Base-by-base conservation (phyloP, 2,113 vertebrate genomes). In the Oncorhynchus mykiss region DNA sequence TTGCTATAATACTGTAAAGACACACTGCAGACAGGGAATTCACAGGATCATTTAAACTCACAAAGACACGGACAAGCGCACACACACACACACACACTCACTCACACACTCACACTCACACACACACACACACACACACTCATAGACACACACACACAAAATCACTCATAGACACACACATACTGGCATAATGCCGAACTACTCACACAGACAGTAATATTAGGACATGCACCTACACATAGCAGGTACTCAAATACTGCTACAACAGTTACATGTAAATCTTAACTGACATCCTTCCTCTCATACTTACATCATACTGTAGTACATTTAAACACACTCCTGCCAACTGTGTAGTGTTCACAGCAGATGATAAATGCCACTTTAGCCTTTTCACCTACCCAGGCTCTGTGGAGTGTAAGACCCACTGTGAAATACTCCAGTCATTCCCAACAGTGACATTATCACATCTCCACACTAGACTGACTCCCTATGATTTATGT, bases 401-500 rank as follows among this genome's bases (percentile, higher is more conserved):
- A 62, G 13, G 27, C 27, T 34, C 29, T 31, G 27, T 68, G 27
- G n/a, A n/a, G 14, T 51, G 45, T 25, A 49, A 54, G n/a, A 45
- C 29, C n/a, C 7, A 54, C 70, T 54, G n/a, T 25, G n/a, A 24
- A 57, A 24, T 22, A 22, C 59, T 22, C 4, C 59, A 22, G 8
- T 9, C 51, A 54, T 18, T 83, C 57, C 70, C 67, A 78, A 70
- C 51, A 57, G 72, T 81, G 81, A 78, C 78, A 77, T 82, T 81
- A 82, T 79, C 74, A 69, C 84, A 84, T 70, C 76, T 22, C 69
- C 49, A 79, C 11, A 66, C 71, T 66, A 5, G 65, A 71, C 81
- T 65, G 75, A 84, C 86, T 85, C 75, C 78, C 79, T 80, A 78
- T 72, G 65, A 80, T 79, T 85, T 74, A 78, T 80, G 79, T 69